Evolutionary conservation across 2,888 invertebrate species (phyloP).

Genomic region (Cantharis rustica): DNA sequence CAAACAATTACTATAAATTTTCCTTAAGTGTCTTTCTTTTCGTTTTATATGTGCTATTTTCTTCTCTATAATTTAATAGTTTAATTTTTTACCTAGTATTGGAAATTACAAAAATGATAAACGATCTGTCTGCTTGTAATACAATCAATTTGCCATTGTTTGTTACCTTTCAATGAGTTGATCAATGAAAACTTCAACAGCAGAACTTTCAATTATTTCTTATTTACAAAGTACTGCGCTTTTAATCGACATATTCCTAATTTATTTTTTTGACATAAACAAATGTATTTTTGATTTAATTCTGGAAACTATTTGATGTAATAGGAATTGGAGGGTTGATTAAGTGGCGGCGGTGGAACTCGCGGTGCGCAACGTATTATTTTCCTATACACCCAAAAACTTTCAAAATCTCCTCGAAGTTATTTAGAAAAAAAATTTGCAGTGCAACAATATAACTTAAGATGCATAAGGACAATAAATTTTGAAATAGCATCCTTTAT

Average conservation of each 20-base stretch:
- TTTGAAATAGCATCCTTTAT: slow-evolving; percentile 33
- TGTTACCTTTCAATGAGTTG: slow-evolving; percentile 11
- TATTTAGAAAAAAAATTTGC: not conserved
- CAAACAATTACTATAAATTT: no score
- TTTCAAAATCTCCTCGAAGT: not conserved
- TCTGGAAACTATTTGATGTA: not conserved
- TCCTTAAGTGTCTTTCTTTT: not conserved
- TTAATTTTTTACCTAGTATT: not conserved
- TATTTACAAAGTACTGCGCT: slow-evolving; percentile 14
- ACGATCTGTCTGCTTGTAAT: slow-evolving; percentile 17
- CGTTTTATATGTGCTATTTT: not conserved
- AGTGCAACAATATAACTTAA: not conserved
- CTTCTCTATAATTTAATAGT: not conserved
- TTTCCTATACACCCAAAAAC: no score
- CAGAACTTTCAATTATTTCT: slow-evolving; percentile 22
- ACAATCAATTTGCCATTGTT: slow-evolving; percentile 4
- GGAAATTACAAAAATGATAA: slow-evolving; percentile 9
- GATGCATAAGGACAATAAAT: slow-evolving; percentile 27
- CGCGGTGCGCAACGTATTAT: not conserved
- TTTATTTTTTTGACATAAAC: slow-evolving; percentile 18
- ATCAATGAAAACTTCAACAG: slow-evolving; percentile 17
- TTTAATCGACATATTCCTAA: slow-evolving; percentile 5
- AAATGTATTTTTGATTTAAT: slow-evolving; percentile 15
- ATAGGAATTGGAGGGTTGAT: not conserved
- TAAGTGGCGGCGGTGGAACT: not conserved